These are phyloP conservation scores for Gallinago solitaria DNA, from an alignment of 2,797 vertebrate species.

Conservation along the genomic window DNA sequence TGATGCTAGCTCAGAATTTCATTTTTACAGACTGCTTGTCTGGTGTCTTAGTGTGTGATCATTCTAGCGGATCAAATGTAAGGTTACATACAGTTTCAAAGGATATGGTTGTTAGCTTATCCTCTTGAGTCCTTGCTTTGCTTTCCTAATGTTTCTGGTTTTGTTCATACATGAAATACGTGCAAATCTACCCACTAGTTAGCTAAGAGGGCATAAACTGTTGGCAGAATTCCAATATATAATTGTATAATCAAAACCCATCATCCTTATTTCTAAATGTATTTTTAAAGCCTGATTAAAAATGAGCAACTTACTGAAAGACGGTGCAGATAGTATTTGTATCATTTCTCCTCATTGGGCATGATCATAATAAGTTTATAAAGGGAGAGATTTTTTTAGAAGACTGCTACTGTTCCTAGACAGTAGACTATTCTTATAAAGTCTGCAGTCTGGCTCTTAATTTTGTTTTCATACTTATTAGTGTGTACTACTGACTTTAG, in stretches of 20 bases:
- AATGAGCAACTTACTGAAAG: background rate
- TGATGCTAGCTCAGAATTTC: background rate
- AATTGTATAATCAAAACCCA: background rate
- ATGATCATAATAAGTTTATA: background rate
- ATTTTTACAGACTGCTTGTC: accelerated
- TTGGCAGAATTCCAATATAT: background rate
- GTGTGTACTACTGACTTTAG: background rate
- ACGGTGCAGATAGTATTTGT: background rate
- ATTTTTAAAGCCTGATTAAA: background rate
- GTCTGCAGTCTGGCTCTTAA: background rate
- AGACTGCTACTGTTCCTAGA: background rate
- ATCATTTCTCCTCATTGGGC: background rate
- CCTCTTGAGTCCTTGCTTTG: background rate
- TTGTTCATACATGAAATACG: accelerated
- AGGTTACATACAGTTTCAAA: background rate
- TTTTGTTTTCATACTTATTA: background rate
- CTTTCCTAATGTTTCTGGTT: background rate
- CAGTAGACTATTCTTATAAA: background rate
- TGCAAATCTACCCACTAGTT: too few species aligned
- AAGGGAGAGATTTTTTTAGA: background rate
- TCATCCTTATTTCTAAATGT: background rate
- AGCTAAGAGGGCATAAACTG: background rate
- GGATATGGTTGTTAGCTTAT: background rate
- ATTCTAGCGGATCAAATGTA: background rate
- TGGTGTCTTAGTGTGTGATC: background rate